phyloP scores from a whole-genome alignment of 2,797 vertebrate genomes.

The Xyrichtys novacula region DNA sequence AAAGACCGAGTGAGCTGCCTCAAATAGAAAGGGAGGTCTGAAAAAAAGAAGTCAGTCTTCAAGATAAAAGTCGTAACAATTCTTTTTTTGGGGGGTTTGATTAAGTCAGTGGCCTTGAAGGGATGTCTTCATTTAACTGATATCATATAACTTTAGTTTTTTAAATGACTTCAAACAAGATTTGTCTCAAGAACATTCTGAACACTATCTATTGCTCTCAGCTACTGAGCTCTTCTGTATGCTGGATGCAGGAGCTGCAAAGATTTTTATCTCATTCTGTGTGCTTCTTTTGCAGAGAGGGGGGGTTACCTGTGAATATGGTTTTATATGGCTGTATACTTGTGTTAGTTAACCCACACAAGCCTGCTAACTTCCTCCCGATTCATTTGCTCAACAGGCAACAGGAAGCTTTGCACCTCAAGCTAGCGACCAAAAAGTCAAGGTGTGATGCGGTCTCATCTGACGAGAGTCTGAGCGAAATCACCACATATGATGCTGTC shows the following conservation, averaged over 20 bases:
- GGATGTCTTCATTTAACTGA: conserved; percentile 30
- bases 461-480: not conserved
- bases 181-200: conserved; percentile 36
- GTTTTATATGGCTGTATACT: conserved; percentile 32
- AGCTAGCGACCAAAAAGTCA: conserved; percentile 7
- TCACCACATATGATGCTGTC: not conserved
- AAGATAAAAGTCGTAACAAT: conserved; percentile 24
- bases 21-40: not conserved
- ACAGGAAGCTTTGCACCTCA: conserved; percentile 76
- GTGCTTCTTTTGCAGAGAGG: conserved; percentile 37
- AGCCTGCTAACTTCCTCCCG: conserved; percentile 60
- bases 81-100: conserved; percentile 24
- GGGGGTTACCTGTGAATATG: conserved; percentile 62
- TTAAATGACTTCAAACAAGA: conserved; percentile 37
- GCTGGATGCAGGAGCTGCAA: conserved; percentile 19
- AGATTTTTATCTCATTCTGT: conserved; percentile 58
- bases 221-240: conserved; percentile 35
- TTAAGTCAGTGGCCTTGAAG: conserved; percentile 41
- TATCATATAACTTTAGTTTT: conserved; percentile 37
- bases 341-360: conserved; percentile 57
- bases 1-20: conserved; percentile 1
- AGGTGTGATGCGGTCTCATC: not conserved
- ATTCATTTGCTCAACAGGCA: conserved; percentile 74
- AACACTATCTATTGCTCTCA: conserved; percentile 16
- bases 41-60: not conserved